phyloP scores from a whole-genome alignment of 2,797 vertebrate species.

The Aeoliscus strigatus region DNA sequence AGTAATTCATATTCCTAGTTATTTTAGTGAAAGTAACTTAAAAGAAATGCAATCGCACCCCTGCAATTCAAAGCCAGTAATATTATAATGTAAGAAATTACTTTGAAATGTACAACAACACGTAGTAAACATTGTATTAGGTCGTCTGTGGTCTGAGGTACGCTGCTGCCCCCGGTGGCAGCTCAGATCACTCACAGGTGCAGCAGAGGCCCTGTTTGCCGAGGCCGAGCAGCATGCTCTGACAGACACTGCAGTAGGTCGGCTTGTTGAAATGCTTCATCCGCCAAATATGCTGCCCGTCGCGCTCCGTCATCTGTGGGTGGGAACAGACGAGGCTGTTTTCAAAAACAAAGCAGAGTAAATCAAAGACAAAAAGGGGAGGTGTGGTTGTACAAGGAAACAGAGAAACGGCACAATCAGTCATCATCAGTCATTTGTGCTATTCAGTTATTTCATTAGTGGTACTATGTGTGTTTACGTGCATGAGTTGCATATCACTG shows the following conservation, averaged over 20 bases:
- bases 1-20: no score
- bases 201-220: conserved; percentile 88
- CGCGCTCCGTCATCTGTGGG: conserved; percentile 80
- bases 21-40: no score
- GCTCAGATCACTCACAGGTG: conserved; percentile 73
- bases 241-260: conserved; percentile 83
- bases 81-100: no score
- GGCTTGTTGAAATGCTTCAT: conserved; percentile 86
- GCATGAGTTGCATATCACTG: no score
- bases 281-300: conserved; percentile 87
- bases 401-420: no score
- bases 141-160: no score
- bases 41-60: no score
- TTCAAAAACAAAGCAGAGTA: not conserved
- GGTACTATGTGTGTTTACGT: no score
- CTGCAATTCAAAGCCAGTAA: no score
- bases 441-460: no score
- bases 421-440: no score
- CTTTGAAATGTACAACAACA: not conserved
- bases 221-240: conserved; percentile 80
- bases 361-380: not conserved
- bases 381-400: not conserved
- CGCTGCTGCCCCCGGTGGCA: conserved; percentile 47
- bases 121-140: no score
- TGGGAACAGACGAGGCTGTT: not conserved